Evolutionary conservation across 2,888 invertebrate genomes (phyloP).

Genomic region (Ligdia adustata): DNA sequence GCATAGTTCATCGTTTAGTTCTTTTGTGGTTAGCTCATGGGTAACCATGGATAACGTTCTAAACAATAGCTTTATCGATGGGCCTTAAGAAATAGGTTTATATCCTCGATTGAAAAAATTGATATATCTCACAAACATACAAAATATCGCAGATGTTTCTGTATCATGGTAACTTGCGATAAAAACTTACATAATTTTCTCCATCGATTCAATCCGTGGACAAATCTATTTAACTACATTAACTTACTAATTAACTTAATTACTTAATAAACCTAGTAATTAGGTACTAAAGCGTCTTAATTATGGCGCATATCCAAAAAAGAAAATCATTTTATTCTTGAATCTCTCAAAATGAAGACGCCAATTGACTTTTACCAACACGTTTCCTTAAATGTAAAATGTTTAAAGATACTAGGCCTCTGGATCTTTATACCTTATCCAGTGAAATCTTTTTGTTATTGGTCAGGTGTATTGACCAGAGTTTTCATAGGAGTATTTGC

Average conservation of each 20-base stretch:
- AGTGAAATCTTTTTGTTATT: conserved; percentile 44
- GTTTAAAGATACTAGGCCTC: conserved; percentile 49
- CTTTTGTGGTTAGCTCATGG: no score
- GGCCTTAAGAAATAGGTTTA: no score
- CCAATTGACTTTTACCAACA: conserved; percentile 46
- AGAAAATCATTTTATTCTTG: conserved; percentile 20
- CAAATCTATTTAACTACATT: no score
- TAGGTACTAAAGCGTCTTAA: conserved; percentile 26
- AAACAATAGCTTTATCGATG: no score
- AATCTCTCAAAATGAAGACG: conserved; percentile 39
- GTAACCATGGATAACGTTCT: no score
- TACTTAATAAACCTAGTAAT: neutral
- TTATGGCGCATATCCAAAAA: conserved; percentile 9
- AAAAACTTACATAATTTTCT: no score
- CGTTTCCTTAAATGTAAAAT: conserved; percentile 48
- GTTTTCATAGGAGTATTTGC: conserved; percentile 40
- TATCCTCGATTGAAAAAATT: no score
- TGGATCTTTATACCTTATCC: conserved; percentile 56
- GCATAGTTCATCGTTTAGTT: no score
- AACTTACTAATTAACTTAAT: neutral
- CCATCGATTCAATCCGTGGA: no score
- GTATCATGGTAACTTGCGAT: no score
- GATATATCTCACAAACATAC: no score
- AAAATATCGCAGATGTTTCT: no score
- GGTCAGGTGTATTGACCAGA: conserved; percentile 41